Percentiles rank a stretch among this genome's conserved stretches.
These are phyloP conservation scores for Paramuricea clavata DNA, from an alignment of 92 coral and sea anemone species.

Conservation along the genomic window DNA sequence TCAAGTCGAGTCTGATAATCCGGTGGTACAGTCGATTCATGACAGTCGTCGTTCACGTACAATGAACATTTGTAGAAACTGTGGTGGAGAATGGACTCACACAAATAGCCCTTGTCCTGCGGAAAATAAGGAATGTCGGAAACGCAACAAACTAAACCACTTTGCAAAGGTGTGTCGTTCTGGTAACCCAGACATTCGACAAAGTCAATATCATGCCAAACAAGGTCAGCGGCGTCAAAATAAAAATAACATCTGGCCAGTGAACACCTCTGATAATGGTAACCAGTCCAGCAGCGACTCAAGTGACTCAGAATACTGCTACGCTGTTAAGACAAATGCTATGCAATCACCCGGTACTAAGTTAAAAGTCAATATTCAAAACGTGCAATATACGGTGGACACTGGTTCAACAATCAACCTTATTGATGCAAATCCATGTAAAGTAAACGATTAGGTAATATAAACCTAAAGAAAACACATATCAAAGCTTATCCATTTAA, in stretches of 20 bases:
- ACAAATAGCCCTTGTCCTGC: background rate
- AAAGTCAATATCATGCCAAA: background rate
- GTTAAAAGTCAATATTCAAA: background rate
- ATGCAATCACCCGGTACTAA: background rate
- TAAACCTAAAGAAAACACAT: background rate
- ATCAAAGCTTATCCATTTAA: background rate
- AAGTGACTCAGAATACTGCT: background rate
- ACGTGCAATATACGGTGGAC: background rate
- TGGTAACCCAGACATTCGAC: background rate
- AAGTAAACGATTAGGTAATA: background rate
- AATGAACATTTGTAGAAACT: no score
- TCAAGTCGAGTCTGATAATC: background rate
- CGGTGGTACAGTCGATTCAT: no score
- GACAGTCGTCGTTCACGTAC: background rate
- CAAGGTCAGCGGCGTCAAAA: background rate
- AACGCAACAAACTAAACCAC: background rate
- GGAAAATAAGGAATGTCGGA: background rate
- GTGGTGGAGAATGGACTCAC: background rate
- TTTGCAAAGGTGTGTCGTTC: background rate
- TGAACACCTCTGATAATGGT: background rate
- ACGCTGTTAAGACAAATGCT: background rate
- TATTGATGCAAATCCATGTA: background rate
- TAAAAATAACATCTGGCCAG: background rate
- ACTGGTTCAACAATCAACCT: background rate
- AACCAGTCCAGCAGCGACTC: background rate